phyloP scores from a whole-genome alignment of 2,888 invertebrate genomes.

The Tenthredo amoena region DNA sequence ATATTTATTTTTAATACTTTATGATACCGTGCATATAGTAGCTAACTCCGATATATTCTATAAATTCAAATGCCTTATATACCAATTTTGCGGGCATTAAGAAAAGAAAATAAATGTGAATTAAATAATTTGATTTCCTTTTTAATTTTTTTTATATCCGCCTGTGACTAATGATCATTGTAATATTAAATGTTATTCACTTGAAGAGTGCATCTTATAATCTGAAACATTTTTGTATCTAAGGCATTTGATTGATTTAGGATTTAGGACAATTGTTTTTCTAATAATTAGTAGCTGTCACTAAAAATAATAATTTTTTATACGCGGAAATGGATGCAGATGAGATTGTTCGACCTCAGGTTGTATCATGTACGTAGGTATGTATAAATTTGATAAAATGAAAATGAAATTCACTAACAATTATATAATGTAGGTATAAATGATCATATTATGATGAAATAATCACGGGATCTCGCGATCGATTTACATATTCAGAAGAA shows the following conservation, averaged over 20 bases:
- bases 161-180: background rate
- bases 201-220: background rate
- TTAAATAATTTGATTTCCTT: background rate
- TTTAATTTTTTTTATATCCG: background rate
- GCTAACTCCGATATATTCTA: slow-evolving; percentile 52
- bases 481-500: slow-evolving; percentile 58
- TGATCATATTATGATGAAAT: slow-evolving; percentile 1
- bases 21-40: slow-evolving; percentile 57
- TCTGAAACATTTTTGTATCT: background rate
- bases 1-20: slow-evolving; percentile 54
- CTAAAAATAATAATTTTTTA: slow-evolving; percentile 11
- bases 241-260: slow-evolving; percentile 48
- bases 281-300: slow-evolving; percentile 3
- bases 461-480: slow-evolving; percentile 20
- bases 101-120: background rate
- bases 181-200: background rate
- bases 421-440: background rate
- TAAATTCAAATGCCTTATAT: slow-evolving; percentile 38
- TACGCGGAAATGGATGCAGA: background rate
- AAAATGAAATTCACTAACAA: background rate
- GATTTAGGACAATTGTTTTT: slow-evolving; percentile 25
- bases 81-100: background rate
- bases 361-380: background rate
- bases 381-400: background rate
- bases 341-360: background rate